Conservation (phyloP, 2,113 vertebrate species). For the Charina bottae region DNA sequence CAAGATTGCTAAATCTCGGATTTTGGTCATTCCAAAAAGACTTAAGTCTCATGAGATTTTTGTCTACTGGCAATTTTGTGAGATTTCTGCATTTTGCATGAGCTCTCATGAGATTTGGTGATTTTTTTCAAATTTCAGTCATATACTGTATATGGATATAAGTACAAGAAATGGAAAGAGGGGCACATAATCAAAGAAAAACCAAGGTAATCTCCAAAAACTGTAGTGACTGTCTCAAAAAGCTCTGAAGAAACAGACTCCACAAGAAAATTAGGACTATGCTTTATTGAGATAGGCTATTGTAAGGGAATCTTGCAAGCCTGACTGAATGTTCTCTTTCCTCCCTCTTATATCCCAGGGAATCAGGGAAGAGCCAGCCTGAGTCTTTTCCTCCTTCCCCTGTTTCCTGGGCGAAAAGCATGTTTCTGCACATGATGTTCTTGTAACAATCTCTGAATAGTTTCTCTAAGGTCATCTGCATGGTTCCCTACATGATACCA, state of each 20-base stretch:
- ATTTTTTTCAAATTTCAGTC: background rate
- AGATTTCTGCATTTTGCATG: background rate
- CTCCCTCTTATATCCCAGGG: background rate
- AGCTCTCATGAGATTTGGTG: background rate
- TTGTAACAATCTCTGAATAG: background rate
- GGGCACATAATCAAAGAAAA: too few species aligned
- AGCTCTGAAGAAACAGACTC: background rate
- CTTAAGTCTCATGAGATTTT: background rate
- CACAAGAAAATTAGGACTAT: background rate
- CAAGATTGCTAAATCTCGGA: background rate
- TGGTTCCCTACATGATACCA: background rate
- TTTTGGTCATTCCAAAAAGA: background rate
- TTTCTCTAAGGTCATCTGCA: background rate
- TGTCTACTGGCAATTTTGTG: background rate
- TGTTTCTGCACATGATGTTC: background rate
- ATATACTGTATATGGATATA: background rate
- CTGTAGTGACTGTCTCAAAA: background rate
- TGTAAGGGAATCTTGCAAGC: background rate
- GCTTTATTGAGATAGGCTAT: background rate
- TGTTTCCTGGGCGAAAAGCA: background rate
- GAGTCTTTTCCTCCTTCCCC: background rate
- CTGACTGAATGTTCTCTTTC: background rate
- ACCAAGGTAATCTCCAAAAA: background rate
- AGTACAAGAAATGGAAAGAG: too few species aligned
- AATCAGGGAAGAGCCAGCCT: background rate